Evolutionary conservation across 23 tunicate genomes (phyloP).

Genomic region (Aplidium turbinatum): DNA sequence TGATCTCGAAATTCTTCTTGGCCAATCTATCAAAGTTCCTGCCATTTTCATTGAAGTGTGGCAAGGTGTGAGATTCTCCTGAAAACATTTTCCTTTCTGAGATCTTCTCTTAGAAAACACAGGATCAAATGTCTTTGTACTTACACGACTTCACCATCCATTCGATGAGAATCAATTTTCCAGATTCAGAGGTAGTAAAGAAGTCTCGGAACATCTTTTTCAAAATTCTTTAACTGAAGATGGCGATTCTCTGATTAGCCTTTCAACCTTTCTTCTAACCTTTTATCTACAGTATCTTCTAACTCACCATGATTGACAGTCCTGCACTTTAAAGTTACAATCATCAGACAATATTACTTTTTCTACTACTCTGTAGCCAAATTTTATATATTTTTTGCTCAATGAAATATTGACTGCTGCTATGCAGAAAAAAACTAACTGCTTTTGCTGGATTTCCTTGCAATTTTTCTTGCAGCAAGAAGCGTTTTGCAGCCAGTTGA

Average conservation of each 20-base stretch:
- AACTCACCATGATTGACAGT: not conserved
- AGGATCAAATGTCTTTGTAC: not conserved
- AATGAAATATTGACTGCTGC: not conserved
- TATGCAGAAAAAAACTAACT: not conserved
- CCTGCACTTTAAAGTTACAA: not conserved
- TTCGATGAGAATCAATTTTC: not conserved
- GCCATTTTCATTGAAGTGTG: conserved; percentile 1
- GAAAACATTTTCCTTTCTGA: not conserved
- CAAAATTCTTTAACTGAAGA: too few species aligned
- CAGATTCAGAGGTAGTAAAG: not conserved
- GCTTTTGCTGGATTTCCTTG: conserved; percentile 7
- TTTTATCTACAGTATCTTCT: too few species aligned
- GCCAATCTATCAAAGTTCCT: too few species aligned
- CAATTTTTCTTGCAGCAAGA: not conserved
- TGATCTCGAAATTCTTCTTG: too few species aligned
- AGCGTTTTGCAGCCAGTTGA: not conserved
- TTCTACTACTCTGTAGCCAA: not conserved
- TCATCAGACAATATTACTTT: not conserved
- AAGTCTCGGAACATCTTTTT: not conserved
- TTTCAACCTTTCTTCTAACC: not conserved
- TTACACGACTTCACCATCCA: not conserved
- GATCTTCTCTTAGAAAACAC: not conserved
- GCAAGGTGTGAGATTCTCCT: conserved; percentile 1
- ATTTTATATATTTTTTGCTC: conserved; percentile 1
- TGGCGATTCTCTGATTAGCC: not conserved